Percentiles rank a stretch among this genome's conserved stretches.
Conservation (phyloP, 2,888 invertebrate species). For the Diaperis boleti region DNA sequence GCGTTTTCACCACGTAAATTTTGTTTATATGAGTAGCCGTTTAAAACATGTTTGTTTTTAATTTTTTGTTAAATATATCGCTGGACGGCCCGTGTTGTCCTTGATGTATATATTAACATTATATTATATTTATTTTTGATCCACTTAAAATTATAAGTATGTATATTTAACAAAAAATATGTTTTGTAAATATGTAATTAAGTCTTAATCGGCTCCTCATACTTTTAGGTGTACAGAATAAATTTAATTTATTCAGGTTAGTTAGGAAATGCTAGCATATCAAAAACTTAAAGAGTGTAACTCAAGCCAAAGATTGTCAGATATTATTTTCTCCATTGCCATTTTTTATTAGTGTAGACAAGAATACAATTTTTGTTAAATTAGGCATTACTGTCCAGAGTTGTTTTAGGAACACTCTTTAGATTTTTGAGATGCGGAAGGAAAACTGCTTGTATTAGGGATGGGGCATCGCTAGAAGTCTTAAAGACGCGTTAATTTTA, state of each 20-base stretch:
- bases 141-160: too few species aligned
- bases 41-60: too few species aligned
- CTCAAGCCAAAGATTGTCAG: conserved; percentile 44
- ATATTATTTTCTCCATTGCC: conserved; percentile 5
- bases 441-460: conserved; percentile 15
- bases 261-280: conserved; percentile 42
- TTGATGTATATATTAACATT: too few species aligned
- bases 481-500: conserved; percentile 9
- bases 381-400: conserved; percentile 2
- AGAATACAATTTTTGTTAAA: conserved; percentile 21
- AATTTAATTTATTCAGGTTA: conserved; percentile 38
- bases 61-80: too few species aligned
- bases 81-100: too few species aligned
- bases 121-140: too few species aligned
- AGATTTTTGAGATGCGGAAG: conserved; percentile 31
- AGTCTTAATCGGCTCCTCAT: too few species aligned
- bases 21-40: too few species aligned
- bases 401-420: conserved; percentile 25
- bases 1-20: conserved; percentile 67
- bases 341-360: conserved; percentile 2
- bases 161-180: too few species aligned
- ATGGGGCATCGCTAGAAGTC: conserved; percentile 19
- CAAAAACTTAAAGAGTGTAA: conserved; percentile 52
- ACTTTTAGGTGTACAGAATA: conserved; percentile 32
- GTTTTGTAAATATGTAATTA: too few species aligned